Conservation (phyloP, 2,113 vertebrate genomes). For the Ciconia maguari region DNA sequence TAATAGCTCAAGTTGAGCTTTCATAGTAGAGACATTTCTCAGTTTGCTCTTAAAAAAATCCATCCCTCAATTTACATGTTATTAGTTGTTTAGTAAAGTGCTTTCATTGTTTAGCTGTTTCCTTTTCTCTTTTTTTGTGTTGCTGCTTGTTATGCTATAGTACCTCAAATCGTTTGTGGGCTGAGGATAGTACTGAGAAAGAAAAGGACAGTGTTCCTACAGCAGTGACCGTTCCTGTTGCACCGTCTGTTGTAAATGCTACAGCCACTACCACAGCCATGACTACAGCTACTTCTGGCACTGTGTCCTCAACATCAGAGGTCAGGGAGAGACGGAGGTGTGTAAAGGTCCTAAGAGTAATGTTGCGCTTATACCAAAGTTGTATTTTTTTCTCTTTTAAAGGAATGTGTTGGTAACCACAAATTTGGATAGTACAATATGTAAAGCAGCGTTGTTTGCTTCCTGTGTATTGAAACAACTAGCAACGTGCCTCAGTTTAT, state of each 20-base stretch:
- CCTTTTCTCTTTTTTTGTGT: constrained; percentile 83
- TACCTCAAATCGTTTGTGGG: constrained; percentile 91
- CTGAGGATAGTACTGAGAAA: constrained; percentile 93
- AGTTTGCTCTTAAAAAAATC: constrained; percentile 66
- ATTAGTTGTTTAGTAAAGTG: constrained; percentile 75
- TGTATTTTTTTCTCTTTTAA: neutral
- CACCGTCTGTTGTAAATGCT: constrained; percentile 93
- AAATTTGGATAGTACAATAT: neutral
- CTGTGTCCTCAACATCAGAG: constrained; percentile 86
- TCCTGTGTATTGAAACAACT: neutral
- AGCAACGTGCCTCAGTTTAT: neutral
- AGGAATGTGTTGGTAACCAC: constrained; percentile 51
- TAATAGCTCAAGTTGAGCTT: constrained; percentile 57
- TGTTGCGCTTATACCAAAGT: constrained; percentile 43
- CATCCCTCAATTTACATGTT: constrained; percentile 72
- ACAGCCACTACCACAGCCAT: constrained; percentile 86
- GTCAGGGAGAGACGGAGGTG: constrained; percentile 97
- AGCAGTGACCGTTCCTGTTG: constrained; percentile 91
- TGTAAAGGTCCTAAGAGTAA: constrained; percentile 73
- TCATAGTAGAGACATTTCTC: constrained; percentile 48
- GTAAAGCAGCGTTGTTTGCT: neutral
- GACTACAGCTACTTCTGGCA: constrained; percentile 87
- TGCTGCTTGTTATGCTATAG: constrained; percentile 77
- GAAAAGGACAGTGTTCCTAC: constrained; percentile 93
- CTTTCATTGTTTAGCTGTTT: constrained; percentile 84